Evolutionary conservation across 2,888 invertebrate species (phyloP), one percentile per base, ranked within the genome.

Genomic region (Thera britannica): DNA sequence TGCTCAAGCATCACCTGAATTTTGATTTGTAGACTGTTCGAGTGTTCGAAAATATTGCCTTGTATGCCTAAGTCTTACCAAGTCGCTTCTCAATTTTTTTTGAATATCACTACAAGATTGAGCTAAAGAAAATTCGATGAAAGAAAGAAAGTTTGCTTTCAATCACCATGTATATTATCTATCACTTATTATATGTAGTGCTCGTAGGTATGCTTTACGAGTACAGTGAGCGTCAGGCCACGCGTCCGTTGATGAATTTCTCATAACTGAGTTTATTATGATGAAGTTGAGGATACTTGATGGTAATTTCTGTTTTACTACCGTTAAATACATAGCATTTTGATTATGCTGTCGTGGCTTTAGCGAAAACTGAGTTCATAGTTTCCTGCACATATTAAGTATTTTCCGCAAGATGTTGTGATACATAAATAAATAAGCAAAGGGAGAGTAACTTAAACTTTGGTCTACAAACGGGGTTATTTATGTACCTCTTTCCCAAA

Each of bases 211-310:
- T 4, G 38, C 23, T 23, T 23, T 23, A 23, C 23, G 23, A 23
- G 41, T 41, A 41, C 41, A 41, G 41, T 41, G 83, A 57, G 12
- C 57, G 57, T 38, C 77, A 79, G 83, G 80, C 77, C 82, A 81
- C 80, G 80, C 79, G 77, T 79, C 81, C 79, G 80, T 82, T 85
- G 84, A 84, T 84, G 82, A 81, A 84, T 83, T 87, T 79, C 83
- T 81, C 79, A 83, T 88, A 88, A 89, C 88, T 88, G 85, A 84
- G 83, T 85, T 87, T 87, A 85, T 83, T 85, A 86, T 68, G 54
- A 68, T 68, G 62, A 58, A 62, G 58, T 62, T 58, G 63, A 63
- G 62, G 23, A 44, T 8, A 11, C 58, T 46, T 34, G 9, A 46
- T 46, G 41, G 62, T 62, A 9, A 58, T 69, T 66, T 68, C 56